phyloP scores from a whole-genome alignment of 2,888 invertebrate genomes.

The Netelia inedita region DNA sequence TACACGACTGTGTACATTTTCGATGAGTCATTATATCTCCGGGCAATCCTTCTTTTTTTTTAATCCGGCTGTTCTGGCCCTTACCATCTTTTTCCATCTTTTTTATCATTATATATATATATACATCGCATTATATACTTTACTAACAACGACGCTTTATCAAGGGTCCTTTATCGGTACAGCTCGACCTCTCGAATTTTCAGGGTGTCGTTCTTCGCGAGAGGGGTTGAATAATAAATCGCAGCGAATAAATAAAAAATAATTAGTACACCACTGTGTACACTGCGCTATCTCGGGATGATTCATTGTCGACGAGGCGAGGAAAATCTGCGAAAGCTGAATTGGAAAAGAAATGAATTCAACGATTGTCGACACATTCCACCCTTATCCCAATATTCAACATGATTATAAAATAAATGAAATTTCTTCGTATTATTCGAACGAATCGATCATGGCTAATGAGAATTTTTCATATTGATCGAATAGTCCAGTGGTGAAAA shows the following conservation, averaged over 20 bases:
- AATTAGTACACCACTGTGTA: background rate
- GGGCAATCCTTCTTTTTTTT: too few relatives aligned
- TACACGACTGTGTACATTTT: background rate
- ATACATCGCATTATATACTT: too few relatives aligned
- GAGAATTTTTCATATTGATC: background rate
- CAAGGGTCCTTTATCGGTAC: too few relatives aligned
- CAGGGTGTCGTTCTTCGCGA: too few relatives aligned
- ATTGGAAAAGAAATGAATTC: slow-evolving; percentile 18
- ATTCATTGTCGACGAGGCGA: slow-evolving; percentile 16
- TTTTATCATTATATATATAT: too few relatives aligned
- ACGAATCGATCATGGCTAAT: background rate
- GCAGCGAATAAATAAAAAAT: background rate
- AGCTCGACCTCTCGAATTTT: too few relatives aligned
- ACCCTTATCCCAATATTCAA: background rate
- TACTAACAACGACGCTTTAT: too few relatives aligned
- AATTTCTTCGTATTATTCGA: background rate
- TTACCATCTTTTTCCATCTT: too few relatives aligned
- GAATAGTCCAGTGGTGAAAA: background rate
- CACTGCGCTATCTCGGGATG: background rate
- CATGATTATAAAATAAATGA: background rate
- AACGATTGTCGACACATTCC: background rate
- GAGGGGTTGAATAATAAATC: too few relatives aligned
- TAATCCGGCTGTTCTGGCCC: too few relatives aligned
- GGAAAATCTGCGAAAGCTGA: background rate
- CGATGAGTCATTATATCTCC: slow-evolving; percentile 28